phyloP scores from a whole-genome alignment of 2,888 invertebrate genomes.

The Megalurothrips usitatus region DNA sequence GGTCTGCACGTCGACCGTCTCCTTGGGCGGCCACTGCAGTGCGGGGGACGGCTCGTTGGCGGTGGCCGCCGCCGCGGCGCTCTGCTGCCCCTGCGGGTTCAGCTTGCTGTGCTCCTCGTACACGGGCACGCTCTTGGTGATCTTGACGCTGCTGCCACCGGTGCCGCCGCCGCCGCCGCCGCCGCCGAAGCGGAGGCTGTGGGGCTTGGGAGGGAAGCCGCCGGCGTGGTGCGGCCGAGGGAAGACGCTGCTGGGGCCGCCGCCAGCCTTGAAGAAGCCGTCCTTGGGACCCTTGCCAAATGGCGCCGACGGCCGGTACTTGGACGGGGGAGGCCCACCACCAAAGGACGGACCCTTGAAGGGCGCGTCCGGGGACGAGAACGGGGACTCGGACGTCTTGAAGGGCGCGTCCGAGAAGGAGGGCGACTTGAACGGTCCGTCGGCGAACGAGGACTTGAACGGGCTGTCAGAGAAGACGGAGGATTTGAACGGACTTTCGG shows the following conservation, averaged over 20 bases:
- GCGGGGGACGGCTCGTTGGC: not conserved
- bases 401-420: not conserved
- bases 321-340: not conserved
- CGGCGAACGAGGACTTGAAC: not conserved
- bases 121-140: constrained; percentile 17
- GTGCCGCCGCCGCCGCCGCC: not conserved
- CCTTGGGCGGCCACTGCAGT: constrained; percentile 3
- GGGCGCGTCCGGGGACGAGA: not conserved
- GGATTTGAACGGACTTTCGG: not conserved
- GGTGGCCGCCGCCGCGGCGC: not conserved
- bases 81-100: not conserved
- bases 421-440: not conserved
- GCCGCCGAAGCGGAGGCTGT: not conserved
- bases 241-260: not conserved
- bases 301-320: constrained; percentile 11
- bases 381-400: not conserved
- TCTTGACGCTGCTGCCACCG: not conserved
- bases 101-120: constrained; percentile 5
- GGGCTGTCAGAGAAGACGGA: not conserved
- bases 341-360: not conserved
- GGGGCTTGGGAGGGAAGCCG: not conserved
- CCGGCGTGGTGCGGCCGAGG: not conserved
- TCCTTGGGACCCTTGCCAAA: constrained; percentile 18
- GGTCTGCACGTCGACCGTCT: constrained; percentile 8
- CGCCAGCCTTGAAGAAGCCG: not conserved